Percentiles rank a stretch among this genome's conserved stretches.
phyloP scores from a whole-genome alignment of 2,113 vertebrate genomes.

The Paraplagusia blochii region DNA sequence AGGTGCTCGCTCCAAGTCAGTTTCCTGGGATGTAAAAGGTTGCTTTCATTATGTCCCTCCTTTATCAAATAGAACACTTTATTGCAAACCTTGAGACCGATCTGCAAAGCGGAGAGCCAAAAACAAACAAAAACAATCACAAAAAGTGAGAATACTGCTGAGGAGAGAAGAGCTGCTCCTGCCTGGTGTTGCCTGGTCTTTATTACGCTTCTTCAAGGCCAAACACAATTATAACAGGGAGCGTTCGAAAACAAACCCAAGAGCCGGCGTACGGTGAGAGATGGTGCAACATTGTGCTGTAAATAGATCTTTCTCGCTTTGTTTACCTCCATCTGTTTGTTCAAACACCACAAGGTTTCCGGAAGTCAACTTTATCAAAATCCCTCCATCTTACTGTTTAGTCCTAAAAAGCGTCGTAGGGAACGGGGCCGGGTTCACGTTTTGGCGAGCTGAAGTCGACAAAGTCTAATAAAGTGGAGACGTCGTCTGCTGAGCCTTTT shows the following conservation, averaged over 20 bases:
- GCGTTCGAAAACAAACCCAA: constrained; percentile 4
- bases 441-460: background rate
- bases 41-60: background rate
- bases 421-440: too few species aligned
- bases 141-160: background rate
- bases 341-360: constrained; percentile 6
- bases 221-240: constrained; percentile 6
- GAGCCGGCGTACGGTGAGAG: background rate
- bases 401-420: too few species aligned
- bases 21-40: background rate
- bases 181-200: constrained; percentile 9
- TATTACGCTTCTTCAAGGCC: constrained; percentile 9
- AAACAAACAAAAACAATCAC: background rate
- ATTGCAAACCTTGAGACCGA: background rate
- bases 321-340: constrained; percentile 8
- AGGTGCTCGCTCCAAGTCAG: constrained; percentile 6
- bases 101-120: constrained; percentile 1
- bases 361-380: background rate
- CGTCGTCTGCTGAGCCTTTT: background rate
- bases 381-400: too few species aligned
- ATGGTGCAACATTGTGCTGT: background rate
- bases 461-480: constrained; percentile 1
- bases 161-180: background rate
- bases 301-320: background rate
- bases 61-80: constrained; percentile 1